Conservation (phyloP, 1,140 invertebrate species). For the Panagrolaimus sp. region DNA sequence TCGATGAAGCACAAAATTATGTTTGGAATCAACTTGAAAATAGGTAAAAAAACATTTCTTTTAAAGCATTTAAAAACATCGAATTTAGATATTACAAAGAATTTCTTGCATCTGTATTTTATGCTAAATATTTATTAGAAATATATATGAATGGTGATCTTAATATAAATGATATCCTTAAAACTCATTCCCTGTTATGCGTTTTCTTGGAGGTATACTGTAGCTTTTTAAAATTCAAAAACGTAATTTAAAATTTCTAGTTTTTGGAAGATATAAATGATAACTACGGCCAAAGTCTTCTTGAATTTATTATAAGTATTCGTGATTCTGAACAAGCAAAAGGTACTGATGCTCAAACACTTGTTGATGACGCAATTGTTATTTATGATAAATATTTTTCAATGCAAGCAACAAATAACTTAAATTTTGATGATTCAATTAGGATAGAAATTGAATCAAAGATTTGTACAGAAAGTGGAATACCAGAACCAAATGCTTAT, state of each 20-base stretch:
- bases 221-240: constrained; percentile 18
- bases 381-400: constrained; percentile 31
- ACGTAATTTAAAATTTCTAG: constrained; percentile 16
- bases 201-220: constrained; percentile 21
- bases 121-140: constrained; percentile 24
- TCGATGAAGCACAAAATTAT: constrained; percentile 24
- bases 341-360: neutral
- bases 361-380: constrained; percentile 24
- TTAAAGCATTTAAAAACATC: no score
- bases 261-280: constrained; percentile 23
- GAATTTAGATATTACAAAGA: constrained; percentile 22
- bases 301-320: constrained; percentile 12
- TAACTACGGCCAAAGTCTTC: neutral
- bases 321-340: constrained; percentile 9
- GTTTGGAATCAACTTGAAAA: constrained; percentile 11
- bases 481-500: constrained; percentile 20
- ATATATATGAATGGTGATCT: constrained; percentile 16
- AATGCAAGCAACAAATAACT: constrained; percentile 23
- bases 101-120: constrained; percentile 21
- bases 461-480: constrained; percentile 25
- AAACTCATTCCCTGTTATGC: constrained; percentile 17
- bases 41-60: neutral
- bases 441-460: constrained; percentile 24
- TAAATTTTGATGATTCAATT: constrained; percentile 20
- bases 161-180: constrained; percentile 19